Base-by-base conservation (phyloP, 2,113 vertebrate species). In the Lasiurus cinereus region DNA sequence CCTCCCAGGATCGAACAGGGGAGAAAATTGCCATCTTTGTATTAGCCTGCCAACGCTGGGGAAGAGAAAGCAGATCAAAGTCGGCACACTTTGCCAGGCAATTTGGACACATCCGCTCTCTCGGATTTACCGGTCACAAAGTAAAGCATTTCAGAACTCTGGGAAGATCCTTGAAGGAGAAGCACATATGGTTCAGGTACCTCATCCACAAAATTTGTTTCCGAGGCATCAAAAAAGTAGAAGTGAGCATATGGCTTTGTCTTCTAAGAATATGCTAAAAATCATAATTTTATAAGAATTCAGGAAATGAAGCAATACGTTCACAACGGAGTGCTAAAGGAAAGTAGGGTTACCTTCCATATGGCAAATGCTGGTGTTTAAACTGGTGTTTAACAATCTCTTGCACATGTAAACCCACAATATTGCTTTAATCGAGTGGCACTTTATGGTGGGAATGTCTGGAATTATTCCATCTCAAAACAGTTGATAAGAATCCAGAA, bases 401-500 rank as follows among this genome's bases (percentile, higher is more conserved):
- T 76, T 73, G 66, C 52, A 69, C 33, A 62, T 16, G 11, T 43
- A 66, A 88, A 10, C 3, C 6, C 56, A 72, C 19, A n/a, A 33
- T 33, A 36, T 15, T 52, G 4, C 82, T 74, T 77, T 90, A 62
- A 94, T 88, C n/a, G 39, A 80, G 33, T 24, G 82, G 59, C 31
- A 36, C 6, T 93, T 80, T 50, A 70, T 33, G 9, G 48, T 6
- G 24, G 29, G 24, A n/a, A 72, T 33, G 11, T 22, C 13, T 69
- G 39, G 48, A 59, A 54, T 94, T 86, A 88, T 29, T 82, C 54
- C 19, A 31, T 36, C 54, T 36, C 56, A 64, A 64, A 94, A 83
- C 24, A 83, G 36, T 76, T 95, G 87, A 46, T 59, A 79, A 91
- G 36, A 89, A n/a, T 31, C 18, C 43, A 80, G 66, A 88, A 92